These are phyloP conservation scores for Novumbra hubbsi DNA, from an alignment of 2,797 vertebrate genomes.

Conservation along the genomic window DNA sequence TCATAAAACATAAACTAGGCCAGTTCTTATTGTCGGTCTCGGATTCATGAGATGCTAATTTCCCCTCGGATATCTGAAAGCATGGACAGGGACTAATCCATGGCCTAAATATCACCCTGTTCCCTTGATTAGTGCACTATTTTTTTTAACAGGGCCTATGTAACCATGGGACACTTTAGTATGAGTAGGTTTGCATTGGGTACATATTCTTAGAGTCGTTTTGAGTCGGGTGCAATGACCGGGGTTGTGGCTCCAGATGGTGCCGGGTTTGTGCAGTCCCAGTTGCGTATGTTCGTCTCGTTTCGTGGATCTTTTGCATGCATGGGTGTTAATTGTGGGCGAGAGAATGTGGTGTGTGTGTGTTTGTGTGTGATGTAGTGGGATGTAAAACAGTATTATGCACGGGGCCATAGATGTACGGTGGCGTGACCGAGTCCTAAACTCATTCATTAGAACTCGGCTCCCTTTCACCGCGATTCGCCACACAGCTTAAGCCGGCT, in stretches of 20 bases:
- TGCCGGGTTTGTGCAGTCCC: constrained; percentile 78
- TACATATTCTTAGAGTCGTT: constrained; percentile 45
- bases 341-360: neutral
- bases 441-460: constrained; percentile 89
- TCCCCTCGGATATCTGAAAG: constrained; percentile 51
- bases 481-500: constrained; percentile 78
- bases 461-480: constrained; percentile 85
- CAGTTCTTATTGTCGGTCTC: constrained; percentile 6
- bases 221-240: constrained; percentile 72
- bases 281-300: constrained; percentile 76
- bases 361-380: constrained; percentile 60
- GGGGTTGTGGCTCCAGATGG: constrained; percentile 85
- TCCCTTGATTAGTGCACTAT: neutral
- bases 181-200: neutral
- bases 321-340: constrained; percentile 10
- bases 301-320: constrained; percentile 53
- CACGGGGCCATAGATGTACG: constrained; percentile 83
- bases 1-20: neutral
- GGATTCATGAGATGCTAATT: constrained; percentile 44
- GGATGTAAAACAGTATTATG: constrained; percentile 85
- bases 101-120: neutral
- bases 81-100: constrained; percentile 4
- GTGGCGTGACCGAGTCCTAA: constrained; percentile 85
- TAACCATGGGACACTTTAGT: neutral
- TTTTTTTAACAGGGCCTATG: neutral